These are phyloP conservation scores for Drosophila ustulata DNA, from an alignment of 2,888 invertebrate genomes.

Conservation along the genomic window DNA sequence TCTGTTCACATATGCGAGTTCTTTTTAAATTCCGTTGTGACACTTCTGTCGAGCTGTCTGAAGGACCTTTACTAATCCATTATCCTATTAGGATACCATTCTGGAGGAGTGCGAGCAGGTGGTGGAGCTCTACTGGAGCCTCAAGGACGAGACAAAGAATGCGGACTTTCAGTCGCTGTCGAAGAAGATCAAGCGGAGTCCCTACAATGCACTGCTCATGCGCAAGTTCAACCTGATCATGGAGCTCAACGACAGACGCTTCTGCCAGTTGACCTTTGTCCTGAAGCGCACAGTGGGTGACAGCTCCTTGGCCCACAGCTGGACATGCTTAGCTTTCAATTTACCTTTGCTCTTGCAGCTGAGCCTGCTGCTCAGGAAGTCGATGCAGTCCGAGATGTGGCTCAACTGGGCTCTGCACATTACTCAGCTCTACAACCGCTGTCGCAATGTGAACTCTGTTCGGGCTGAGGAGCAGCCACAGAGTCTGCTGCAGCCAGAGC, in stretches of 20 bases:
- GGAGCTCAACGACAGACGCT: conserved; percentile 81
- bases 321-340: not conserved
- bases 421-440: conserved; percentile 79
- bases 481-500: conserved; percentile 2
- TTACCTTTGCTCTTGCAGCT: conserved; percentile 56
- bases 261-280: conserved; percentile 83
- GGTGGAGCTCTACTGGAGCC: conserved; percentile 81
- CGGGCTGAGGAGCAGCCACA: conserved; percentile 19
- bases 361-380: conserved; percentile 75
- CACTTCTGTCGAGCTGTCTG: no score
- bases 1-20: no score
- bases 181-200: conserved; percentile 84
- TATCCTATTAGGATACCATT: conserved; percentile 70
- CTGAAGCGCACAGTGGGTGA: conserved; percentile 81
- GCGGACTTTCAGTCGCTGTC: conserved; percentile 78
- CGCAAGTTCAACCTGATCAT: conserved; percentile 76
- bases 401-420: conserved; percentile 81
- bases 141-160: conserved; percentile 79
- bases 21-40: no score
- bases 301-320: not conserved
- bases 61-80: no score
- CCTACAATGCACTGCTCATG: conserved; percentile 83
- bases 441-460: conserved; percentile 56
- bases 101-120: conserved; percentile 82
- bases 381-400: conserved; percentile 79